Conservation (phyloP, 2,113 vertebrate species). For the Pluvialis apricaria region DNA sequence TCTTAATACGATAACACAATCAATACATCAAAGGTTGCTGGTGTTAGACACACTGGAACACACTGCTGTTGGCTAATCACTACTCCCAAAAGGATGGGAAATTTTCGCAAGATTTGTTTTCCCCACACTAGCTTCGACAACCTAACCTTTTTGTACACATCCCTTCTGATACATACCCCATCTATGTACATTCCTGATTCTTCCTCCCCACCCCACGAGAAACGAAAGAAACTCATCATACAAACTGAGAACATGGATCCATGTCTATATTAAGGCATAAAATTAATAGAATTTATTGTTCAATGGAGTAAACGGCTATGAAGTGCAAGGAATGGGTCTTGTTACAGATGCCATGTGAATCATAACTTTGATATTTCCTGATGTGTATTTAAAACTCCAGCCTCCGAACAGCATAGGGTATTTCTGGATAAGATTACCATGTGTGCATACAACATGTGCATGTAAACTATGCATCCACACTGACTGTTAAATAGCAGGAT, state of each 20-base stretch:
- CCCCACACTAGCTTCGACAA: neutral
- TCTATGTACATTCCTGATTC: neutral
- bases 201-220: neutral
- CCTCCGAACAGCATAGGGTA: constrained; percentile 14
- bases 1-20: neutral
- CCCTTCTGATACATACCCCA: neutral
- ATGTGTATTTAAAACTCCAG: constrained; percentile 49
- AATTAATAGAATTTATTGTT: constrained; percentile 50
- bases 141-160: neutral
- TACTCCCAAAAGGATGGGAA: neutral
- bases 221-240: neutral
- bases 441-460: constrained; percentile 43
- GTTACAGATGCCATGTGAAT: constrained; percentile 39
- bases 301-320: constrained; percentile 1
- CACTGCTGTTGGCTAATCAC: neutral
- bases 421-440: constrained; percentile 48
- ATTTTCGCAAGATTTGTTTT: neutral
- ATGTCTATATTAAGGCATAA: constrained; percentile 64
- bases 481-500: neutral
- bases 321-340: neutral
- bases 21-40: neutral
- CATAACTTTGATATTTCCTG: constrained; percentile 59
- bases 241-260: neutral
- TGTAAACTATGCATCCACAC: neutral
- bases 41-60: neutral